Evolutionary conservation across 2,888 invertebrate genomes (phyloP).

Genomic region (Chloroclystis v-ata): DNA sequence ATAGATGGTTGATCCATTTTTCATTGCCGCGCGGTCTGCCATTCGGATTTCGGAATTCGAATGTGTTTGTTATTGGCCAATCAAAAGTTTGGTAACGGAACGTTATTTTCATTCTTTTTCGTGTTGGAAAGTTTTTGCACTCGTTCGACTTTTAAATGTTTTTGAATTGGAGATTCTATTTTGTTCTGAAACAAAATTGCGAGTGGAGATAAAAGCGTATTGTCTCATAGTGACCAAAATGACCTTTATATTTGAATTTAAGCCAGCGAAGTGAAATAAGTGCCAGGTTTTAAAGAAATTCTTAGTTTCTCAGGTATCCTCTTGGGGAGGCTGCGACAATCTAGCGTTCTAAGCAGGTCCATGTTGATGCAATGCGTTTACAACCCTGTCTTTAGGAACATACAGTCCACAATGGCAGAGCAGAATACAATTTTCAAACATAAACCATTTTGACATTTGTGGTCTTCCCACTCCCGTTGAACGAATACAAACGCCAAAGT

Average conservation of each 20-base stretch:
- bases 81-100: conserved; percentile 15
- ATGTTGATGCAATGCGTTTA: neutral
- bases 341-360: conserved; percentile 10
- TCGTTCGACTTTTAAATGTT: neutral
- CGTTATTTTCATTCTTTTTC: conserved; percentile 7
- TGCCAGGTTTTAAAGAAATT: conserved; percentile 12
- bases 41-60: conserved; percentile 21
- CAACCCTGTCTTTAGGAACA: neutral
- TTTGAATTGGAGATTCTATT: neutral
- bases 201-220: too few relatives aligned
- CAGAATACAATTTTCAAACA: conserved; percentile 12
- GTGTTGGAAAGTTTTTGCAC: neutral
- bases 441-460: conserved; percentile 23
- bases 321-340: conserved; percentile 10
- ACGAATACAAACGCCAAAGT: conserved; percentile 14
- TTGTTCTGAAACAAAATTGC: too few relatives aligned
- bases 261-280: conserved; percentile 1
- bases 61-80: conserved; percentile 27
- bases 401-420: conserved; percentile 2
- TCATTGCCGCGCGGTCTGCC: conserved; percentile 44
- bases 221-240: neutral
- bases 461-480: conserved; percentile 11
- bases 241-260: neutral
- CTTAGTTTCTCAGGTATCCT: conserved; percentile 11
- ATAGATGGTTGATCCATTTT: conserved; percentile 71